phyloP scores from a whole-genome alignment of 2,113 vertebrate genomes.

The Odontophorus gujanensis region DNA sequence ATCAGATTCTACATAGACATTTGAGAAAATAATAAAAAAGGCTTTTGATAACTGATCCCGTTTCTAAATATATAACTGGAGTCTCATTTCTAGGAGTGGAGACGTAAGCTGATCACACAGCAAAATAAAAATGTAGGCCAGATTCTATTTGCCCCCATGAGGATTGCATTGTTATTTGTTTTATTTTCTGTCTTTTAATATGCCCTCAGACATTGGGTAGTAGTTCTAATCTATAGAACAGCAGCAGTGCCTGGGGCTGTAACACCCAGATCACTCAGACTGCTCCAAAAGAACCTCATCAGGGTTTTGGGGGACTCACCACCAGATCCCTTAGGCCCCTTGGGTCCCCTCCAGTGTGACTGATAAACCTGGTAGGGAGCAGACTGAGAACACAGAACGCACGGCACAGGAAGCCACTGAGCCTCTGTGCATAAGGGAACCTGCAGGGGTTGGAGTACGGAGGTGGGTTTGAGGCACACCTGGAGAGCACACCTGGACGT shows the following conservation, averaged over 20 bases:
- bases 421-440: background rate
- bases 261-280: background rate
- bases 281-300: rapidly evolving
- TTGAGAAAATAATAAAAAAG: background rate
- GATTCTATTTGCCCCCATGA: constrained; percentile 10
- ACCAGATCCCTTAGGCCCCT: rapidly evolving
- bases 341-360: background rate
- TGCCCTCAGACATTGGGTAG: background rate
- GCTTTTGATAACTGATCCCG: constrained; percentile 39
- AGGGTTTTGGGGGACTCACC: background rate
- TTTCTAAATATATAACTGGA: constrained; percentile 61
- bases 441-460: too few species aligned
- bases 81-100: constrained; percentile 46
- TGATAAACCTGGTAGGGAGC: background rate
- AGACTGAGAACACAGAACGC: background rate
- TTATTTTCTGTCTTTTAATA: background rate
- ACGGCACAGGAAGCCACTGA: background rate
- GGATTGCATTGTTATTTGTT: background rate
- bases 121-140: constrained; percentile 42
- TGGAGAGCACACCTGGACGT: rapidly evolving
- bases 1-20: constrained; percentile 11
- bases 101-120: constrained; percentile 22
- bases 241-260: background rate
- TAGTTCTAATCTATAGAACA: background rate
- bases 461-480: background rate